Base-by-base conservation (phyloP, 2,888 invertebrate genomes). In the Scaptomyza reducta region DNA sequence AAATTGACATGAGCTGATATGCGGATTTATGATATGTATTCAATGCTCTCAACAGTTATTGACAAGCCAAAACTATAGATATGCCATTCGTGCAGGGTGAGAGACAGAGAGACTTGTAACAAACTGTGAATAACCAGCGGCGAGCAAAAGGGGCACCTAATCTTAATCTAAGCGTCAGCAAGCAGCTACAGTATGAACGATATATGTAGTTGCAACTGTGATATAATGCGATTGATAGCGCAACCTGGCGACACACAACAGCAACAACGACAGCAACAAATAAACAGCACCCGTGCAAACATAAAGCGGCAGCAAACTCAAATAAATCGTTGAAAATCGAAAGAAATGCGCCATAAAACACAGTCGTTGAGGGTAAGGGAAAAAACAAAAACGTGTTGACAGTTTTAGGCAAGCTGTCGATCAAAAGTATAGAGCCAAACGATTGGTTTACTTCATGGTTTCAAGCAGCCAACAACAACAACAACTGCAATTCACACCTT, bases 341-440 rank as follows among this genome's bases (percentile, higher is more conserved):
- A 78, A 72, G 72, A 86, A 86, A 86, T 76, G 80, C 54, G 70
- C 72, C 88, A 83, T 88, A 86, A 87, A 76, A 68, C 57, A 50
- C 67, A 31, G 31, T 31, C 27, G 27, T 27, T 27, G 22, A 7
- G 27, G 2, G 6, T 27, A 4, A 6, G n/a, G 35, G 35, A n/a
- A 2, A 40, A 6, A n/a, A n/a, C n/a, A 67, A 65, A 67, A 50
- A 75, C 54, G 74, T 76, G 89, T 85, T 85, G 89, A 85, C 85
- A 85, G 89, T 85, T 85, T 85, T 85, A 88, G 85, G 85, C 89
- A 84, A 85, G 87, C 85, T 85, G 85, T 85, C 85, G 82, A 85
- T 85, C 85, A 85, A 88, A 85, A 61, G 25, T 29, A 56, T 40
- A 54, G 70, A 59, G 51, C 38, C 50, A 63, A 27, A 6, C 42